A percentile compares a stretch with the other conserved stretches of the same genome.
Conservation (phyloP, 2,113 vertebrate species). For the Hippocampus comes region DNA sequence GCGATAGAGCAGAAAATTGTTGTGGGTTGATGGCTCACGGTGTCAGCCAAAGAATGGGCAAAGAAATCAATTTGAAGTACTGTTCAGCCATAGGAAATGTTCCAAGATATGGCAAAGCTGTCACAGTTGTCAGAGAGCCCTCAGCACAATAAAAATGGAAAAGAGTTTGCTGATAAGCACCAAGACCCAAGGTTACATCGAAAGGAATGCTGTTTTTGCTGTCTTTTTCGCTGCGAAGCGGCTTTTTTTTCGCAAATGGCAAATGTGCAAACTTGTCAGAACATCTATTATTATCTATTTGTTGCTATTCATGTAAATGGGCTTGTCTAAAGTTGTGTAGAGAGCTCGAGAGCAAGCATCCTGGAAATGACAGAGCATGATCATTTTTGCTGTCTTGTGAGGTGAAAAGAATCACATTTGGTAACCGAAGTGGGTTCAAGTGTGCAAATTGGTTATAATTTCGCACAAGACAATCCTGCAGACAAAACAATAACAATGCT, state of each 20-base stretch:
- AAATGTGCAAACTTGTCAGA: neutral
- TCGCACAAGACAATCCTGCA: too few relatives aligned
- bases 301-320: neutral
- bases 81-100: neutral
- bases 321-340: neutral
- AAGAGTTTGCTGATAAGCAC: neutral
- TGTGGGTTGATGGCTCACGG: conserved; percentile 20
- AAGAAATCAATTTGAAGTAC: conserved; percentile 15
- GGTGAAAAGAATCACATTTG: neutral
- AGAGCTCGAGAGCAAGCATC: neutral
- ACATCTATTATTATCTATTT: neutral
- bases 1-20: conserved; percentile 15
- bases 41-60: conserved; percentile 3
- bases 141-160: neutral
- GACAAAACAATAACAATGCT: neutral
- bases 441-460: neutral
- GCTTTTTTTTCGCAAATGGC: neutral
- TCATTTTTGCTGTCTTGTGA: neutral
- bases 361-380: neutral
- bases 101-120: conserved; percentile 4
- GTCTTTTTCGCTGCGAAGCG: neutral
- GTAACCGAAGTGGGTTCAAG: neutral
- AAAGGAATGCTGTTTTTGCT: neutral
- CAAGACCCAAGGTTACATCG: neutral
- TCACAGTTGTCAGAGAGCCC: neutral